Percentiles rank a stretch among this genome's conserved stretches.
These are phyloP conservation scores for Microcebus jonahi DNA, from an alignment of 2,113 vertebrate genomes.

Conservation along the genomic window DNA sequence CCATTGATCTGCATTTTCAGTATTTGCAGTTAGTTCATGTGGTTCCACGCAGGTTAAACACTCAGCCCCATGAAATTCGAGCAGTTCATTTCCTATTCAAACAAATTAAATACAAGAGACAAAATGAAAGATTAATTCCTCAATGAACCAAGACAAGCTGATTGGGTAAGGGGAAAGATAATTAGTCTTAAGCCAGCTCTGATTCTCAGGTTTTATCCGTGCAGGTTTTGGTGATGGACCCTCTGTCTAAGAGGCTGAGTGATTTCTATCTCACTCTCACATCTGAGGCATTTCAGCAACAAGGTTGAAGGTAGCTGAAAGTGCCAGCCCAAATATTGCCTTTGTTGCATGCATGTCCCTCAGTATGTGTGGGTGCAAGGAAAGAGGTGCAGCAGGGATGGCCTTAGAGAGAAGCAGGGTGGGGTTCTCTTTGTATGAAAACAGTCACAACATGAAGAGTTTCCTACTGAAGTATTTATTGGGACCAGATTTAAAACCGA, in stretches of 20 bases:
- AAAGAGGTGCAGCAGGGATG: background rate
- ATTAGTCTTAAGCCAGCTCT: slow-evolving; percentile 65
- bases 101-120: slow-evolving; percentile 80
- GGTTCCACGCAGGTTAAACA: slow-evolving; percentile 61
- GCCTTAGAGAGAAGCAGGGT: background rate
- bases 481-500: background rate
- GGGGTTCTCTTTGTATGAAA: background rate
- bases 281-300: slow-evolving; percentile 3
- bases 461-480: background rate
- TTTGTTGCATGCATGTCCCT: background rate
- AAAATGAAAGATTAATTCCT: slow-evolving; percentile 83
- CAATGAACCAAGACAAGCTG: slow-evolving; percentile 80
- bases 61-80: slow-evolving; percentile 52
- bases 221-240: slow-evolving; percentile 26
- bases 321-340: background rate
- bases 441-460: background rate
- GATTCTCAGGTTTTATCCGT: slow-evolving; percentile 81
- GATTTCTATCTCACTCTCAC: slow-evolving; percentile 50
- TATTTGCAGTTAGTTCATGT: slow-evolving; percentile 51
- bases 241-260: background rate
- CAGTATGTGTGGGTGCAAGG: background rate
- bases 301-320: background rate
- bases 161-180: slow-evolving; percentile 70
- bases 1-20: background rate
- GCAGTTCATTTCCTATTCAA: slow-evolving; percentile 83